A percentile compares a stretch with the other conserved stretches of the same genome.
Conservation (phyloP, 2,113 vertebrate genomes). For the Eudorcas thomsonii region DNA sequence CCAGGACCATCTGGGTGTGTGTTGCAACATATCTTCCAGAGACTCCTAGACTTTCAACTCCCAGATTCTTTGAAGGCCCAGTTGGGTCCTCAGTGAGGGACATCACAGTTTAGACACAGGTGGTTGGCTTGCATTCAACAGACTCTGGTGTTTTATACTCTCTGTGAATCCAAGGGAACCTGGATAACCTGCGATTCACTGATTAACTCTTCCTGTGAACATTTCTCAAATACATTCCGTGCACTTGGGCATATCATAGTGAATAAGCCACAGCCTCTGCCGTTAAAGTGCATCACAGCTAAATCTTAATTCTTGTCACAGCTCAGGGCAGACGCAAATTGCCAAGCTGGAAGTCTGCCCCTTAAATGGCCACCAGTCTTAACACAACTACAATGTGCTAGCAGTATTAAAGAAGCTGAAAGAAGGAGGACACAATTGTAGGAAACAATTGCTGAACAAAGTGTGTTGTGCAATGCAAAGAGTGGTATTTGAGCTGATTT, state of each 20-base stretch:
- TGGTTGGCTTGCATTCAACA: neutral
- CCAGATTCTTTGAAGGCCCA: neutral
- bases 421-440: neutral
- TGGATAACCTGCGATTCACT: neutral
- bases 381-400: neutral
- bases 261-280: neutral
- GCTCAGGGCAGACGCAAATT: neutral
- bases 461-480: neutral
- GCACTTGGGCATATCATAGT: neutral
- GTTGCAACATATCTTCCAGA: neutral
- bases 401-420: neutral
- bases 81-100: neutral
- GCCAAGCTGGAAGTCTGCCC: neutral
- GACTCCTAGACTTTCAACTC: neutral
- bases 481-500: neutral
- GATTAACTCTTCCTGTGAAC: neutral
- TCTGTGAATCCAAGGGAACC: neutral
- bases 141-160: neutral
- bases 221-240: neutral
- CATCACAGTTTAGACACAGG: neutral
- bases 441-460: neutral
- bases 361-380: neutral
- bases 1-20: neutral
- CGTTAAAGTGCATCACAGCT: neutral
- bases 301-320: neutral